Evolutionary conservation across 1,140 invertebrate species (phyloP).

Genomic region (Caenorhabditis inopinata): DNA sequence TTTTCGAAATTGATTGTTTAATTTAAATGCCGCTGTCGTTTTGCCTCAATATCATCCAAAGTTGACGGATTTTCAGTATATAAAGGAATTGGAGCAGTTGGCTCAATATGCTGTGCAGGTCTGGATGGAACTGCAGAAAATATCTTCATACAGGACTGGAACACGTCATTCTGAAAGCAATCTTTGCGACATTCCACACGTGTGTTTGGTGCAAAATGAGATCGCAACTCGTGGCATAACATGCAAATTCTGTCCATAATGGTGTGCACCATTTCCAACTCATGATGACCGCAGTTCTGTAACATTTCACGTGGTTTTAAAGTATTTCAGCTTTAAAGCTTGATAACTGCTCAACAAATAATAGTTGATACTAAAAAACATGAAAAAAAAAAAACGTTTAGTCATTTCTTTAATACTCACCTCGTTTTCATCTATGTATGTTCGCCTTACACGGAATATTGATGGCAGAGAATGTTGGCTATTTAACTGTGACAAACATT

Average conservation of each 20-base stretch:
- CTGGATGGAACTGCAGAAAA: background rate
- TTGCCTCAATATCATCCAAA: background rate
- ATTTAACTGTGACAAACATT: background rate
- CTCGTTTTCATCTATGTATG: background rate
- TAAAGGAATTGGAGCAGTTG: slow-evolving; percentile 21
- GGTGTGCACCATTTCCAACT: slow-evolving; percentile 34
- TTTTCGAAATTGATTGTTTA: no score
- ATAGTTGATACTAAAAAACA: background rate
- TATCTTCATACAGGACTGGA: slow-evolving; percentile 43
- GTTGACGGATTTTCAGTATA: background rate
- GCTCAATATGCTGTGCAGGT: background rate
- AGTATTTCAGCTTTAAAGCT: background rate
- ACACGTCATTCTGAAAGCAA: slow-evolving; percentile 41
- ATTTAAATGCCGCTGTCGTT: background rate
- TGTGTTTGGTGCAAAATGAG: slow-evolving; percentile 33
- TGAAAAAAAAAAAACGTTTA: background rate
- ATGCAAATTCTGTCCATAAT: slow-evolving; percentile 43
- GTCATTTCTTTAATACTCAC: background rate
- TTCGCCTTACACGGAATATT: background rate
- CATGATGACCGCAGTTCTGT: slow-evolving; percentile 27
- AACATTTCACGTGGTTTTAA: background rate
- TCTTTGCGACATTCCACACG: slow-evolving; percentile 41
- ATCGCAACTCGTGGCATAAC: slow-evolving; percentile 42
- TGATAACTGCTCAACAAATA: background rate
- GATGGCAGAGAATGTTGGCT: background rate